Base-by-base conservation (phyloP, 2,888 invertebrate genomes). In the Selenia dentaria region DNA sequence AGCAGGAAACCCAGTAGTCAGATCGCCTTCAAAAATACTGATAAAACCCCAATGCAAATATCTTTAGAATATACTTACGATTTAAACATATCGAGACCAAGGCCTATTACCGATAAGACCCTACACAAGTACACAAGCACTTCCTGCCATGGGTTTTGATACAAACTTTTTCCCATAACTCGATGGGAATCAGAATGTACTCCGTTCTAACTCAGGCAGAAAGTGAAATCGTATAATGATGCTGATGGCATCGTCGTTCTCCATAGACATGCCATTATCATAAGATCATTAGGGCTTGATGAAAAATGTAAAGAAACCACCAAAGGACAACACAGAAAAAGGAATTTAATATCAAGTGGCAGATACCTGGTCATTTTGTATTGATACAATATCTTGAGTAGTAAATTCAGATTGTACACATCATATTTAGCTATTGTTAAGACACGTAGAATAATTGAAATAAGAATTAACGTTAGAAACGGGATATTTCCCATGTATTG, bases 211-310 rank as follows among this genome's bases (percentile, higher is more conserved):
- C 29, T 34, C 25, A 26, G 20, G 52, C 62, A 59, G 72, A 76
- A 74, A 75, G 75, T 74, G 74, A 74, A 74, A 75, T 70, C 64
- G 38, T 47, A 55, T 65, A 61, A 67, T 67, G 62, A 65, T 54
- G 62, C 18, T 41, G 51, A 50, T 56, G 51, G 49, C 32, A 55
- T 57, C 53, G 51, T 43, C 42, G 44, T 60, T 54, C 51, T 49
- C 55, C 51, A 52, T 57, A 53, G 48, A 46, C 36, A 34, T 36
- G 28, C 51, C 26, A 54, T 54, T 53, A 59, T 38, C 45, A 45
- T 41, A 22, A 32, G 44, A 57, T 46, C 57, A 55, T 54, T 39
- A 54, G 39, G 26, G 39, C 28, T 20, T 10, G 24, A 29, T 31
- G 36, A 37, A 37, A 37, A 28, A 37, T 25, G 29, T 20, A 22